Evolutionary conservation across 1,140 invertebrate species (phyloP), one percentile per base, ranked within the genome.

Genomic region (Zophobas morio): DNA sequence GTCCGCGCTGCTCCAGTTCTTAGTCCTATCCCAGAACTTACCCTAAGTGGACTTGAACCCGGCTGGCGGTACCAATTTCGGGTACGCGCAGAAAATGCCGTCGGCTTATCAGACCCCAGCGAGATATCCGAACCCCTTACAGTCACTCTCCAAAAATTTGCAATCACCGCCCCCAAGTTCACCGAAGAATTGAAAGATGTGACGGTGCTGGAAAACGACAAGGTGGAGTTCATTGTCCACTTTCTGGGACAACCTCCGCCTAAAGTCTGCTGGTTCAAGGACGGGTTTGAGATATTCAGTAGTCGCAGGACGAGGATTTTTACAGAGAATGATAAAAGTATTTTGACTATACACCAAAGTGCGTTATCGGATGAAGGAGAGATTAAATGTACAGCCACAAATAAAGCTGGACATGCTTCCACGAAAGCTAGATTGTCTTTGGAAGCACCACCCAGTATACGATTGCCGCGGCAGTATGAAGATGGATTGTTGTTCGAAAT

Each of bases 241-340:
- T 94, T 96, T 76, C 88, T 90, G 6, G 97, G 97, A 0, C 90
- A 91, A 37, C 97, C 98, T 0, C 85, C 90, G 2, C 96, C 98
- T 1, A 94, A 94, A 81, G 91, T 99, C 34, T 92, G 92, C n/a
- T 99, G 97, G 97, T 98, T 94, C 86, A 96, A 96, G 86, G 94
- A 96, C 85, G 94, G 93, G 40, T 94, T 94, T 80, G 94, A 95
- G 85, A 93, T 95, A 73, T 95, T 95, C 83, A 95, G 94, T 83
- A 95, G 93, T 83, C 88, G 94, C 75, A 88, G 94, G 79, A 95
- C 93, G 0, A 91, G 91, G 79, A 94, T 96, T 76, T 87, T 92
- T 0, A 94, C 93, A 0, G 94, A 94, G 74, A 93, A 93, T 73
- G 93, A 94, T 33, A 90, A 88, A 37, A 96, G 94, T 85, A 90